Conservation (phyloP, 2,797 vertebrate genomes). For the Mallotus villosus region DNA sequence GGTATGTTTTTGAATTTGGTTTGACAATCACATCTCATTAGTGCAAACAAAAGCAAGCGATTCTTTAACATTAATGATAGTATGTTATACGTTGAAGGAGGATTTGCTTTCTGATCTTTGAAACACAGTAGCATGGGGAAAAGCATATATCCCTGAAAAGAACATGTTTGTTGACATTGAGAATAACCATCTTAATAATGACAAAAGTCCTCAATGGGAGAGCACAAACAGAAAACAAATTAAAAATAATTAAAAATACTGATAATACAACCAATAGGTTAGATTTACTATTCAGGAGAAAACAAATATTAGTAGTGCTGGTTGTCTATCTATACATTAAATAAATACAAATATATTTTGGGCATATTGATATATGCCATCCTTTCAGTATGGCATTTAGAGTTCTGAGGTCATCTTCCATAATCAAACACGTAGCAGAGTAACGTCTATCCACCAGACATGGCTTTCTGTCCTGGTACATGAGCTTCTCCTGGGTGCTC, state of each 20-base stretch:
- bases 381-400: slow-evolving; percentile 32
- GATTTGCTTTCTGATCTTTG: slow-evolving; percentile 52
- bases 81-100: slow-evolving; percentile 48
- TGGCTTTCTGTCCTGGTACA: slow-evolving; percentile 53
- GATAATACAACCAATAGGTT: slow-evolving; percentile 1
- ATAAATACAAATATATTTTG: slow-evolving; percentile 58
- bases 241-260: background rate
- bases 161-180: slow-evolving; percentile 40
- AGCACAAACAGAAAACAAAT: background rate
- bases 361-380: slow-evolving; percentile 4
- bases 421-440: slow-evolving; percentile 10
- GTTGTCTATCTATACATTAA: slow-evolving; percentile 29
- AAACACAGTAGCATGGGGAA: slow-evolving; percentile 42
- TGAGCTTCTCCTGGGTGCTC: background rate
- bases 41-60: slow-evolving; percentile 67
- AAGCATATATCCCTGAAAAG: slow-evolving; percentile 37
- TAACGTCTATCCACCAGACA: slow-evolving; percentile 44
- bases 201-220: background rate
- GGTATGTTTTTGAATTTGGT: slow-evolving; percentile 54
- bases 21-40: slow-evolving; percentile 59
- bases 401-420: slow-evolving; percentile 22
- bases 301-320: slow-evolving; percentile 1
- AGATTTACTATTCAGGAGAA: slow-evolving; percentile 18
- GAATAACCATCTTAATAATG: slow-evolving; percentile 26
- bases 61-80: slow-evolving; percentile 40